phyloP scores from a whole-genome alignment of 2,888 invertebrate species.

The Drosophila flavopinicola region DNA sequence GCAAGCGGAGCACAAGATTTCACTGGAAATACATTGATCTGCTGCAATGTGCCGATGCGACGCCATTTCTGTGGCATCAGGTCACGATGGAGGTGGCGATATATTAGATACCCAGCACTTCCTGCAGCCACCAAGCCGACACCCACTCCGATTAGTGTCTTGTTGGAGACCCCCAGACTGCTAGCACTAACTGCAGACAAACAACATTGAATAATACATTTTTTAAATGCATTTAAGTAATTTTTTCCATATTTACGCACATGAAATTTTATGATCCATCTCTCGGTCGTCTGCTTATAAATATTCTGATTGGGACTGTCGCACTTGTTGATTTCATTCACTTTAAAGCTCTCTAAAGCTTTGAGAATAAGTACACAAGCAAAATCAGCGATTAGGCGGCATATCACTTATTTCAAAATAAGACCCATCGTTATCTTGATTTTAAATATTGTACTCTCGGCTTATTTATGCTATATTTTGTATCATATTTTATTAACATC shows the following conservation, averaged over 20 bases:
- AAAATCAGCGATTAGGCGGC: not conserved
- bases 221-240: not conserved
- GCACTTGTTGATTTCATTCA: conserved; percentile 8
- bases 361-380: not conserved
- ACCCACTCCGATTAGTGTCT: conserved; percentile 56
- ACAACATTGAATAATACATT: not conserved
- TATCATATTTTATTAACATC: too few relatives aligned
- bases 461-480: too few relatives aligned
- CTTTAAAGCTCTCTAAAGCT: conserved; percentile 31
- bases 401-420: too few relatives aligned
- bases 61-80: conserved; percentile 81
- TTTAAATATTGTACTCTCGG: too few relatives aligned
- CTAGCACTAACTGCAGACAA: conserved; percentile 10
- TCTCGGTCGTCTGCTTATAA: conserved; percentile 6
- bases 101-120: conserved; percentile 68
- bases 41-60: conserved; percentile 74
- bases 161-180: conserved; percentile 27
- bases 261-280: conserved; percentile 13
- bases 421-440: too few relatives aligned
- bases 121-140: conserved; percentile 63
- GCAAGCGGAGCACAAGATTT: conserved; percentile 79
- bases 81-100: conserved; percentile 71
- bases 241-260: conserved; percentile 1
- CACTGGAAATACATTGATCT: conserved; percentile 77
- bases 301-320: not conserved